phyloP scores from a whole-genome alignment of 2,113 vertebrate species.

The Terrapene triunguis region DNA sequence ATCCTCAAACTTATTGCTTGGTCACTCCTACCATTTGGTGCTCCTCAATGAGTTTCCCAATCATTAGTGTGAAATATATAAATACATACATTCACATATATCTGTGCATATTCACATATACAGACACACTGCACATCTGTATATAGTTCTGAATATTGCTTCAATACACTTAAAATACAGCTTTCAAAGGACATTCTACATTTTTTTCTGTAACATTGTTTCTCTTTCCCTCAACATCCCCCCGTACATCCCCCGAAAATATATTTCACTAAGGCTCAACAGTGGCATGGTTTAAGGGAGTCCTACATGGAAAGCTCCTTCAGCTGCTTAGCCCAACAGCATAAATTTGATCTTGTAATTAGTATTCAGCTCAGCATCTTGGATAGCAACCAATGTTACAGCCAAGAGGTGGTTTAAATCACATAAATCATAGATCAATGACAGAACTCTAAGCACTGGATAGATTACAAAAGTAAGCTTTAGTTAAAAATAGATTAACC shows the following conservation, averaged over 20 bases:
- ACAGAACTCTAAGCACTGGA: constrained; percentile 86
- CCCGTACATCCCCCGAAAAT: neutral
- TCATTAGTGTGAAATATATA: constrained; percentile 66
- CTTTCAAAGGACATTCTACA: constrained; percentile 43
- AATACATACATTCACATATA: constrained; percentile 10
- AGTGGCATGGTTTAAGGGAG: constrained; percentile 71
- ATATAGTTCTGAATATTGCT: neutral
- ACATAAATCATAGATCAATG: constrained; percentile 93
- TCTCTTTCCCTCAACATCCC: constrained; percentile 19
- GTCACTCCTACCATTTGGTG: constrained; percentile 60
- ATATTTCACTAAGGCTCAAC: constrained; percentile 64
- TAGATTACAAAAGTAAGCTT: constrained; percentile 91
- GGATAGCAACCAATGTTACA: constrained; percentile 88
- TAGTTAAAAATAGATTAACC: constrained; percentile 91
- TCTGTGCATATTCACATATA: constrained; percentile 22
- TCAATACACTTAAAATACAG: constrained; percentile 48
- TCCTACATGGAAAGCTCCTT: constrained; percentile 80
- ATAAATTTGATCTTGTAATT: constrained; percentile 91
- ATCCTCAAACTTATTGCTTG: constrained; percentile 67
- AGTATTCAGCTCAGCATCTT: constrained; percentile 90
- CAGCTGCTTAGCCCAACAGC: constrained; percentile 83
- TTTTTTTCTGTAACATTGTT: constrained; percentile 40
- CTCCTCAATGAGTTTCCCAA: constrained; percentile 59
- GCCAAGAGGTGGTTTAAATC: constrained; percentile 88
- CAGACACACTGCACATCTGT: neutral